phyloP scores from a whole-genome alignment of 2,113 vertebrate species.

The Syrrhaptes paradoxus region DNA sequence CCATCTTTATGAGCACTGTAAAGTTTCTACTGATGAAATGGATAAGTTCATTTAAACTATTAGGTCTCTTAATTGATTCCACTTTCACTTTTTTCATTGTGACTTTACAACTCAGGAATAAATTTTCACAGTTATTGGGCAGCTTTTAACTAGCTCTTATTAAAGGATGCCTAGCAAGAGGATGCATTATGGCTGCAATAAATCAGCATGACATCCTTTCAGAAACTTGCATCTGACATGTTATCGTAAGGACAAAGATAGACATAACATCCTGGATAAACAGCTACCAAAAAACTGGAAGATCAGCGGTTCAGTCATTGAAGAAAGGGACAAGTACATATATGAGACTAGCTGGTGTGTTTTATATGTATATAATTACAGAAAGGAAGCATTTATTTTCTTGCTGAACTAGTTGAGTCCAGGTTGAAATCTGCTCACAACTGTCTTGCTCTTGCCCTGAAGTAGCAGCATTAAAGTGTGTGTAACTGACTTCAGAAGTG shows the following conservation, averaged over 20 bases:
- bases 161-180: conserved; percentile 10
- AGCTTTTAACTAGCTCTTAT: conserved; percentile 28
- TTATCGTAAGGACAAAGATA: not conserved
- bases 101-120: not conserved
- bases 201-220: conserved; percentile 29
- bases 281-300: conserved; percentile 6
- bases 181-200: conserved; percentile 16
- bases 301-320: not conserved
- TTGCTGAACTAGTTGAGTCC: not conserved
- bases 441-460: not conserved
- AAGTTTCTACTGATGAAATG: not conserved
- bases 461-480: not conserved
- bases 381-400: not conserved
- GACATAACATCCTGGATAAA: conserved; percentile 2
- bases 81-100: not conserved
- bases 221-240: not conserved
- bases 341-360: not conserved
- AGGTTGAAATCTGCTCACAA: not conserved
- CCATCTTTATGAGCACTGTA: not conserved
- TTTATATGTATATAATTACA: not conserved
- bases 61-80: not conserved
- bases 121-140: not conserved
- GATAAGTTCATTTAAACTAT: not conserved
- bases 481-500: not conserved
- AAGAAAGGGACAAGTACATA: not conserved